Conservation (phyloP, 2,113 vertebrate genomes). For the Holacanthus passer region DNA sequence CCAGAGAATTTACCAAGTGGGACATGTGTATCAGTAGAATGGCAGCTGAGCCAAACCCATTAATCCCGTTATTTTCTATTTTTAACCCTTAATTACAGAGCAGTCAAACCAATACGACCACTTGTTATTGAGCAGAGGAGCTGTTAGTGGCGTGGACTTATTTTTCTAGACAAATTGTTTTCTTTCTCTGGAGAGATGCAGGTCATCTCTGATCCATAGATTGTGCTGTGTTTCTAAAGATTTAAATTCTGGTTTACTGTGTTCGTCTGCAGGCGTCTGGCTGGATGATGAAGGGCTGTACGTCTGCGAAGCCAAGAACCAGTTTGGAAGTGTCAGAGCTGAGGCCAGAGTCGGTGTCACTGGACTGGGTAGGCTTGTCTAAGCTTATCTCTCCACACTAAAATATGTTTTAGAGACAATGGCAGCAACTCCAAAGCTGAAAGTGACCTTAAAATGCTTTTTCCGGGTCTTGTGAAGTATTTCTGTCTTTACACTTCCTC, state of each 20-base stretch:
- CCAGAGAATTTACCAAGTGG: constrained; percentile 48
- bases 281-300: constrained; percentile 89
- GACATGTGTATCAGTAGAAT: constrained; percentile 60
- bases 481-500: constrained; percentile 14
- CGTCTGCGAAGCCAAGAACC: constrained; percentile 90
- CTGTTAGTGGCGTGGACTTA: constrained; percentile 32
- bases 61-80: constrained; percentile 76
- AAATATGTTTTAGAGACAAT: neutral
- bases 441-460: constrained; percentile 16
- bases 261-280: constrained; percentile 82
- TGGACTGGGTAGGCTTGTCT: constrained; percentile 85
- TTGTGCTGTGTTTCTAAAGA: constrained; percentile 26
- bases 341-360: constrained; percentile 87
- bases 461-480: constrained; percentile 16
- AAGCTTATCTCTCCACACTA: neutral
- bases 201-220: constrained; percentile 5
- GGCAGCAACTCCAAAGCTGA: neutral
- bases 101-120: constrained; percentile 62
- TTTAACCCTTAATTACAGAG: constrained; percentile 67
- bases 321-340: constrained; percentile 87
- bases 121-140: constrained; percentile 44
- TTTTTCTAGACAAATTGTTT: constrained; percentile 37
- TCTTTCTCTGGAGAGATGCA: constrained; percentile 15
- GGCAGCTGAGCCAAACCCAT: constrained; percentile 68
- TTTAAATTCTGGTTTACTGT: constrained; percentile 3